phyloP scores from a whole-genome alignment of 2,888 invertebrate genomes.

The Torymus aiolomorphi region DNA sequence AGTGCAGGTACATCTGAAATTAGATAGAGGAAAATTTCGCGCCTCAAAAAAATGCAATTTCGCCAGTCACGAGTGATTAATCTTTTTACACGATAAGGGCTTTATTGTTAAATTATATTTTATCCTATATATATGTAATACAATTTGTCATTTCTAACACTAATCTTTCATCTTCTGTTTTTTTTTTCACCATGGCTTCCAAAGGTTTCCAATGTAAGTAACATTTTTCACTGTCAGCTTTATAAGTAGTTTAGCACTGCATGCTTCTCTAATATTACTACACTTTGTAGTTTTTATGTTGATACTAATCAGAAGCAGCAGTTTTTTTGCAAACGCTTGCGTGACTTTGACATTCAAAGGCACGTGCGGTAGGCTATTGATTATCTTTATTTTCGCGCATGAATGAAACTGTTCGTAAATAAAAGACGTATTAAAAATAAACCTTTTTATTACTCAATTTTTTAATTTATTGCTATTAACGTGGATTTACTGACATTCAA shows the following conservation, averaged over 20 bases:
- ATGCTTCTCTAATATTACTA: not conserved
- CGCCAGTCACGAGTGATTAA: not conserved
- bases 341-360: constrained; percentile 42
- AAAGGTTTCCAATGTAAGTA: constrained; percentile 69
- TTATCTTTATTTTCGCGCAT: constrained; percentile 15
- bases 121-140: not conserved
- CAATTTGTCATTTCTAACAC: constrained; percentile 15
- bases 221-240: constrained; percentile 37
- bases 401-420: constrained; percentile 23
- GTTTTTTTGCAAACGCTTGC: not conserved
- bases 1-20: not conserved
- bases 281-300: not conserved
- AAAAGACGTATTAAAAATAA: constrained; percentile 8
- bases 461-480: constrained; percentile 8
- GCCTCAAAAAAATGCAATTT: constrained; percentile 12
- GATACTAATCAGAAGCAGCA: constrained; percentile 14
- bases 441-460: constrained; percentile 12
- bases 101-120: not conserved
- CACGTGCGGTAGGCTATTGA: constrained; percentile 22
- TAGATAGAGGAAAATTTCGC: not conserved
- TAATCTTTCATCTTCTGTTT: constrained; percentile 47
- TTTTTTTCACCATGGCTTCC: constrained; percentile 49
- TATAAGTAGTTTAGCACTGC: constrained; percentile 1
- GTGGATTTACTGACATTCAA: not conserved
- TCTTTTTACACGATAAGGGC: not conserved